Percentiles rank a stretch among this genome's conserved stretches.
These are phyloP conservation scores for Porites lutea DNA, from an alignment of 64 coral and sea anemone species.

Conservation along the genomic window DNA sequence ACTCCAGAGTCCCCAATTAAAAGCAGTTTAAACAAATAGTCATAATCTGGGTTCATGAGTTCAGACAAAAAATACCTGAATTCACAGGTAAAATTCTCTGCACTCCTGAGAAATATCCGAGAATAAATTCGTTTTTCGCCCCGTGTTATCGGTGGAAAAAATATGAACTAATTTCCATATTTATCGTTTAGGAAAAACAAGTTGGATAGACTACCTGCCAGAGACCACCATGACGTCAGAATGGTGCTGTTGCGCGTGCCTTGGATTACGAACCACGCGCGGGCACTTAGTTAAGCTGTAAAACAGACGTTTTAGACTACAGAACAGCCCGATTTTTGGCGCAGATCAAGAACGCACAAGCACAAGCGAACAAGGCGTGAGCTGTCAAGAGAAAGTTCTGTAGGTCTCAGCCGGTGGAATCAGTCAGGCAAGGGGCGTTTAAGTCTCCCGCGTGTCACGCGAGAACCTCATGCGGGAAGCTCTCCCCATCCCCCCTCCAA, in stretches of 20 bases:
- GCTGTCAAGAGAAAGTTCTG: too few relatives aligned
- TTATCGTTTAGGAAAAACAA: not conserved
- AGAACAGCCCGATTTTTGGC: too few relatives aligned
- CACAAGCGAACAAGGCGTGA: too few relatives aligned
- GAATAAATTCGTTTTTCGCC: not conserved
- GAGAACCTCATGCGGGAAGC: too few relatives aligned
- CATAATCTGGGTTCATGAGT: slow-evolving; percentile 95
- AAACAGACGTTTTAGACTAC: too few relatives aligned
- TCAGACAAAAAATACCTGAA: not conserved
- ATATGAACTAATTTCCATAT: slow-evolving; percentile 40
- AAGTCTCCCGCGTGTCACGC: too few relatives aligned
- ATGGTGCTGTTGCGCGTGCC: not conserved
- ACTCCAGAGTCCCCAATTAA: slow-evolving; percentile 98
- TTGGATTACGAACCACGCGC: not conserved
- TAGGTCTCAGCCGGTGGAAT: too few relatives aligned
- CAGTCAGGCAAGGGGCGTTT: too few relatives aligned
- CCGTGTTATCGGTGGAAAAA: not conserved
- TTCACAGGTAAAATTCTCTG: not conserved
- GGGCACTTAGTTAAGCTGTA: too few relatives aligned
- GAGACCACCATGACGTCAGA: slow-evolving; percentile 12
- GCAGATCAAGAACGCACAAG: too few relatives aligned
- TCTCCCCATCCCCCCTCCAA: too few relatives aligned
- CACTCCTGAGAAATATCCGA: not conserved
- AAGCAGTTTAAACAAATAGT: slow-evolving; percentile 98
- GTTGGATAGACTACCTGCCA: not conserved